phyloP scores from a whole-genome alignment of 2,797 vertebrate species.

The Adrianichthys oophorus region DNA sequence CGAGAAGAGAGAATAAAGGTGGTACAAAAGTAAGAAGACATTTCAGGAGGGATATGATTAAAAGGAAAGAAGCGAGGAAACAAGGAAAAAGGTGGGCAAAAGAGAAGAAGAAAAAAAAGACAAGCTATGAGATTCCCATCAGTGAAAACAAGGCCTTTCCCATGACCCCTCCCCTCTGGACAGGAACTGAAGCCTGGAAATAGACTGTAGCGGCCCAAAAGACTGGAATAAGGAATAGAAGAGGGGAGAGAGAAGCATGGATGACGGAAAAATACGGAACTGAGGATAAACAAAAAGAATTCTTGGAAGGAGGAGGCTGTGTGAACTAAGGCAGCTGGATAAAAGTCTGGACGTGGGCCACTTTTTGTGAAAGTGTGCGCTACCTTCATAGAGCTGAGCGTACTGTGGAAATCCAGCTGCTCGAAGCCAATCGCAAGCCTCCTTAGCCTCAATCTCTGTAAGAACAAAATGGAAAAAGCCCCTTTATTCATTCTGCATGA shows the following conservation, averaged over 20 bases:
- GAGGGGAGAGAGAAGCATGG: constrained; percentile 22
- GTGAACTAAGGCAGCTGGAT: constrained; percentile 47
- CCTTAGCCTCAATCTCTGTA: constrained; percentile 94
- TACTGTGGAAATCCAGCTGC: constrained; percentile 98
- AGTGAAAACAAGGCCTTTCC: constrained; percentile 81
- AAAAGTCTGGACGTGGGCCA: constrained; percentile 3
- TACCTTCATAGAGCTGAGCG: constrained; percentile 95
- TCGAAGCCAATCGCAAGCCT: constrained; percentile 94
- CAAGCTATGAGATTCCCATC: constrained; percentile 68
- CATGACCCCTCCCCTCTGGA: constrained; percentile 78
- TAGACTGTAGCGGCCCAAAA: constrained; percentile 59
- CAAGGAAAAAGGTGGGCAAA: constrained; percentile 47
- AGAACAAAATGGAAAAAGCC: constrained; percentile 36
- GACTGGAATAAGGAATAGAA: constrained; percentile 31
- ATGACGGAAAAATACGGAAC: constrained; percentile 28
- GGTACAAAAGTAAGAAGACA: constrained; percentile 2
- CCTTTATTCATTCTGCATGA: no score
- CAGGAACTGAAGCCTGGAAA: constrained; percentile 76
- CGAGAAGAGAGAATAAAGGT: constrained; percentile 8
- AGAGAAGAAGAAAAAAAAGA: constrained; percentile 37
- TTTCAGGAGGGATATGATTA: neutral
- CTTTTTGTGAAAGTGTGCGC: constrained; percentile 21
- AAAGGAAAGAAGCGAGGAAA: constrained; percentile 5
- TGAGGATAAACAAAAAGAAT: constrained; percentile 22
- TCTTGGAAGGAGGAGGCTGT: constrained; percentile 19